phyloP scores from a whole-genome alignment of 2,113 vertebrate genomes.

The Salvelinus fontinalis region DNA sequence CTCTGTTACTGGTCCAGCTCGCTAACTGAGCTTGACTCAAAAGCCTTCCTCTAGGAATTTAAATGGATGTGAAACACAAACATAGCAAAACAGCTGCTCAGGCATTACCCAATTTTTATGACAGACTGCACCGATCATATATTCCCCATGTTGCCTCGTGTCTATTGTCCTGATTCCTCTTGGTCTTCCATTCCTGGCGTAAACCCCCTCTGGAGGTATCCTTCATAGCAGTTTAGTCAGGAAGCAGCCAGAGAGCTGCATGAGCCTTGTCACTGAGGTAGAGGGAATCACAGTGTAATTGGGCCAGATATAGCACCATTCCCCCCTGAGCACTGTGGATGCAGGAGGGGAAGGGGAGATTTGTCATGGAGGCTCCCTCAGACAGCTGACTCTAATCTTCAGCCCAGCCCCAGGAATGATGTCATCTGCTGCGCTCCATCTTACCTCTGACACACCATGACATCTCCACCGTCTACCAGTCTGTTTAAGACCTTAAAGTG shows the following conservation, averaged over 20 bases:
- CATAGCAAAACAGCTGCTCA: not conserved
- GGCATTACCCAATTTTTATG: not conserved
- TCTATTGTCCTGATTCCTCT: not conserved
- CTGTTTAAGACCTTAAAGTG: not conserved
- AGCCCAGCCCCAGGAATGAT: not conserved
- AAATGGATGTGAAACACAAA: conserved; percentile 13
- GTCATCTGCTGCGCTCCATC: not conserved
- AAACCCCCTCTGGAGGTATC: not conserved
- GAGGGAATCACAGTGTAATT: not conserved
- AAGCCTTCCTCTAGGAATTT: not conserved
- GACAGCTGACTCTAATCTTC: conserved; percentile 17
- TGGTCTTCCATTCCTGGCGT: not conserved
- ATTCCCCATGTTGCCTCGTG: not conserved
- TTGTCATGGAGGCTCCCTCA: not conserved
- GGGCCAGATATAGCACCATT: conserved; percentile 1
- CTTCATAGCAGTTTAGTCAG: conserved; percentile 1
- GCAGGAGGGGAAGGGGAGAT: not conserved
- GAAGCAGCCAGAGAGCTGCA: conserved; percentile 1
- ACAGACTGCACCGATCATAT: not conserved
- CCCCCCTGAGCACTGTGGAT: not conserved
- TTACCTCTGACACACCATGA: not conserved
- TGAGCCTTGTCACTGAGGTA: conserved; percentile 8
- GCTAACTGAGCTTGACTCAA: not conserved
- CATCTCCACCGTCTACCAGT: not conserved
- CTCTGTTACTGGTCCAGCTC: conserved; percentile 8